A percentile compares a stretch with the other conserved stretches of the same genome.
Evolutionary conservation across 2,113 vertebrate species (phyloP).

Genomic region (Colius striatus): DNA sequence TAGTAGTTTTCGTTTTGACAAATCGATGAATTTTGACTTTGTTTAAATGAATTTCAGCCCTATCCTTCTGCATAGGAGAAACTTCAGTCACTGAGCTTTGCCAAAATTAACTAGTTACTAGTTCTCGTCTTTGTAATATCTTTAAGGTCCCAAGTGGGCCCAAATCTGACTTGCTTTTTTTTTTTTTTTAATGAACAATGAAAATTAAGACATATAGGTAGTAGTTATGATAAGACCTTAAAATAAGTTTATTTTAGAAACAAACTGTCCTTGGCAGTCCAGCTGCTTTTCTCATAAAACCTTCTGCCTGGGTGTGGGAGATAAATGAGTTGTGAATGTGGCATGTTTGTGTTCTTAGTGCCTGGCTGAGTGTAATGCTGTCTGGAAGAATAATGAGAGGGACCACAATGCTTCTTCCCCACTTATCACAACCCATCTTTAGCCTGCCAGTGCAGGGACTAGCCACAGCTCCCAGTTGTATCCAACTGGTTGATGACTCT

Average conservation of each 20-base stretch:
- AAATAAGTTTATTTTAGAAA: neutral
- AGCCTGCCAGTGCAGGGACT: fast-evolving
- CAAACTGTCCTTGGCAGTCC: neutral
- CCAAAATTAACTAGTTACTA: neutral
- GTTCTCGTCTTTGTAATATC: neutral
- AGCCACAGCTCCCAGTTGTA: neutral
- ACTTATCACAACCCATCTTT: neutral
- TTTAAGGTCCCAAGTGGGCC: neutral
- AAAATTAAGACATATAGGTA: neutral
- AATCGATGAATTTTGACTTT: neutral
- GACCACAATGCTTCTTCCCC: neutral
- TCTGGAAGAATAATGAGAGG: neutral
- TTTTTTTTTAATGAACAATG: neutral
- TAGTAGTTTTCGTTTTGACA: neutral
- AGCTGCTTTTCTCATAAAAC: slow-evolving; percentile 11
- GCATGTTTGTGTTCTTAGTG: neutral
- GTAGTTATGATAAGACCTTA: neutral
- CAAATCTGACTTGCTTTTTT: neutral
- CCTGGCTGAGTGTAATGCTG: neutral
- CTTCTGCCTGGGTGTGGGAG: neutral
- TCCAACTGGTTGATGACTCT: fast-evolving
- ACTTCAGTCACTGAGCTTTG: neutral
- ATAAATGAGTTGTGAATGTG: neutral
- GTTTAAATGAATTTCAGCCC: neutral
- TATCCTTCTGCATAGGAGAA: neutral